These are phyloP conservation scores for Heteromurus nitidus DNA, from an alignment of 2,888 invertebrate species.

Conservation along the genomic window DNA sequence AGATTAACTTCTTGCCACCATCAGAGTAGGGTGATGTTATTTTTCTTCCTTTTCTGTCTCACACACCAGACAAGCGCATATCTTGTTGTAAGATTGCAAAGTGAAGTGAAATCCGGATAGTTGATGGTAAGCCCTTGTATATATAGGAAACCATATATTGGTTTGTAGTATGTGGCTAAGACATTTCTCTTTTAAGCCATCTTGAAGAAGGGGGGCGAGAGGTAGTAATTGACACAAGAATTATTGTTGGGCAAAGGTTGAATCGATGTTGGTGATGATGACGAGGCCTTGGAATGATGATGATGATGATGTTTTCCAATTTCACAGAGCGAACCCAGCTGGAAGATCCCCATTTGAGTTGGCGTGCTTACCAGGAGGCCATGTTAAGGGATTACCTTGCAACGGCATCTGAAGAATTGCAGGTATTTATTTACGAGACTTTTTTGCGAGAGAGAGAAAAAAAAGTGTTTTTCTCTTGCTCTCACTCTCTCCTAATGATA, in stretches of 20 bases:
- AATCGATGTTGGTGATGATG: slow-evolving; percentile 7
- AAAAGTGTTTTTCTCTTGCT: neutral
- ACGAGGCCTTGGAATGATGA: neutral
- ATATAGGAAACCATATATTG: no score
- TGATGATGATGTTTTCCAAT: slow-evolving; percentile 67
- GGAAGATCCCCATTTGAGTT: slow-evolving; percentile 97
- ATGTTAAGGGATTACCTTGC: slow-evolving; percentile 97
- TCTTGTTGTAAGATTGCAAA: neutral
- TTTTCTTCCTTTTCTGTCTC: neutral
- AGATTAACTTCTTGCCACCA: slow-evolving; percentile 21
- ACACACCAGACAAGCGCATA: neutral
- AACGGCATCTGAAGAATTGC: slow-evolving; percentile 95
- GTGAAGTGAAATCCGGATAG: no score
- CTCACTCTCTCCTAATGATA: slow-evolving; percentile 8
- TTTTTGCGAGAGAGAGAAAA: no score
- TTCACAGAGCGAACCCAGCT: slow-evolving; percentile 93
- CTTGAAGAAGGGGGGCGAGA: neutral
- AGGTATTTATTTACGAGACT: slow-evolving; percentile 78
- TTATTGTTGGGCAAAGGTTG: slow-evolving; percentile 5
- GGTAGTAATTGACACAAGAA: slow-evolving; percentile 23
- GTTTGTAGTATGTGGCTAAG: no score
- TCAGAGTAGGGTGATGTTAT: neutral
- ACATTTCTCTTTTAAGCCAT: no score
- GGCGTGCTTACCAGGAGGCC: slow-evolving; percentile 96
- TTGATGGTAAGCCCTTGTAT: no score